Evolutionary conservation across 2,113 vertebrate species (phyloP), one percentile per base, ranked within the genome.

Genomic region (Notiomystis cincta): DNA sequence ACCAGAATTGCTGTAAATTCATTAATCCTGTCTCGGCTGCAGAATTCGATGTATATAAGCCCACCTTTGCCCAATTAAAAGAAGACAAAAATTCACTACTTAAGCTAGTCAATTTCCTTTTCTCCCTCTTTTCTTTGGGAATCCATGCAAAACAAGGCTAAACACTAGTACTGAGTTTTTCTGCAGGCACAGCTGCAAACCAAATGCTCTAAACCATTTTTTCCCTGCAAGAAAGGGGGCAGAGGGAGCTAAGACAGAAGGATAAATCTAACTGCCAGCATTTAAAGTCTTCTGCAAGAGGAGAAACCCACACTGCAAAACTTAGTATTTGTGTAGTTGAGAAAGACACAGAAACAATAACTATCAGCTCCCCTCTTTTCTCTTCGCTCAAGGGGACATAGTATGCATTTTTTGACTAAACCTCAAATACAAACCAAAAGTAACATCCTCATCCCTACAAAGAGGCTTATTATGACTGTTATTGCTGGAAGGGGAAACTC

Each of bases 371-470:
- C 40, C 12, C 42, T 87, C 84, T 85, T 60, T 64, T 50, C 58
- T 67, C 58, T 70, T 93, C 0, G 60, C 95, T 96, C 60, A 86
- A 90, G 93, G 96, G 96, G 69, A 87, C 95, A 96, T 95, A 93
- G 72, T 67, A 93, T 14, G 51, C 92, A 96, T 96, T 97, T 96
- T 96, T 95, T 94, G 24, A 92, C 96, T 76, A 96, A 96, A 96
- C 96, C 96, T 97, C 96, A 97, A 97, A 96, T 60, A 91, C 86
- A 94, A 97, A 96, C 94, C 90, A 96, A 96, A 95, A 97, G 93
- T 75, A 96, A 82, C 95, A 93, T 96, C 91, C 95, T 94, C 89
- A 58, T 87, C 84, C 8, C 14, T 92, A 96, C 96, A 97, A 96
- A 96, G 87, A 89, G 70, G 31, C 87, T 97, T 89, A 90, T 94